Evolutionary conservation across 2,113 vertebrate species (phyloP).

Genomic region (Okapia johnstoni): DNA sequence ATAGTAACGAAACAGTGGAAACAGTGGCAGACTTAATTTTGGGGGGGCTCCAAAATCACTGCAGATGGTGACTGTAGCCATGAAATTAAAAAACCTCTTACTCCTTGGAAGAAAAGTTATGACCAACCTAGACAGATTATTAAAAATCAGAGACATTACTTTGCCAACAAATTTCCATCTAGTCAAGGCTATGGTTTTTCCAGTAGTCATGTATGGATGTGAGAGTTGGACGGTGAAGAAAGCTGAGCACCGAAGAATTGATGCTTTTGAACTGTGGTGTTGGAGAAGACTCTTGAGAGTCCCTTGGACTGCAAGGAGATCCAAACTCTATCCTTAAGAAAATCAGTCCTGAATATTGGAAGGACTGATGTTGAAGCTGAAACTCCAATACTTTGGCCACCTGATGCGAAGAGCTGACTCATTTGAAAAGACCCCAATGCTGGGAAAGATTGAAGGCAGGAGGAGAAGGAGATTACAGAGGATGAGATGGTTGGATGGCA

Average conservation of each 20-base stretch:
- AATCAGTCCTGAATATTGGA: neutral
- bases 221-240: neutral
- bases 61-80: neutral
- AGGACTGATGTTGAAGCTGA: neutral
- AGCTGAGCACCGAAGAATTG: neutral
- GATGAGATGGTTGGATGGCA: neutral
- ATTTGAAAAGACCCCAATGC: neutral
- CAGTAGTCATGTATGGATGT: neutral
- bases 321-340: neutral
- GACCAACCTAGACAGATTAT: neutral
- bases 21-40: neutral
- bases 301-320: neutral
- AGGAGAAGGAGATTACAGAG: neutral
- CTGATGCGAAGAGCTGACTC: neutral
- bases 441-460: neutral
- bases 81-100: no score
- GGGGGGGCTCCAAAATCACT: neutral
- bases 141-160: neutral
- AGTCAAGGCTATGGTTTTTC: neutral
- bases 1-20: neutral
- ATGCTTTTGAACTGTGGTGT: neutral
- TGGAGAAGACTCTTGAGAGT: neutral
- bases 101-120: no score
- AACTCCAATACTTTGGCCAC: neutral
- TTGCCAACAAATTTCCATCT: neutral